Evolutionary conservation across 2,888 invertebrate species (phyloP).

Genomic region (Tiliacea citrago): DNA sequence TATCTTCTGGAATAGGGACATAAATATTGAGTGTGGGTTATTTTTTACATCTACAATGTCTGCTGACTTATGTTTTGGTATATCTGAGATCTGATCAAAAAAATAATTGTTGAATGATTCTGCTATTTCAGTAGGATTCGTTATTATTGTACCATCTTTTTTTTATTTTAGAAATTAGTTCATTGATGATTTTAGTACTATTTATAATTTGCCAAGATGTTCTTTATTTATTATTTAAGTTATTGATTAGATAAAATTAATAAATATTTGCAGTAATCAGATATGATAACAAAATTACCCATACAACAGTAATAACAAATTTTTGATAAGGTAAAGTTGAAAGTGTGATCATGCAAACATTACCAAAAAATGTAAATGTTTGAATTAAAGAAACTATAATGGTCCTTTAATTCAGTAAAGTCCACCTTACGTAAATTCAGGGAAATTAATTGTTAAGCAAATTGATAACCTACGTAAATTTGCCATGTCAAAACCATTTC

Average conservation of each 20-base stretch:
- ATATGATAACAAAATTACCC: conserved; percentile 25
- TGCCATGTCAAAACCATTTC: background rate
- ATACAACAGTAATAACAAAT: background rate
- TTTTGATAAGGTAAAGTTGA: background rate
- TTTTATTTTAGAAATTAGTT: too few relatives aligned
- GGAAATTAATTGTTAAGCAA: background rate
- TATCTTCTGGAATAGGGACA: too few relatives aligned
- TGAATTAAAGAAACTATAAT: background rate
- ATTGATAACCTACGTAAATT: background rate
- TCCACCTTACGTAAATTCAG: background rate
- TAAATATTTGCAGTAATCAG: conserved; percentile 15
- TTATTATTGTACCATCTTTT: too few relatives aligned
- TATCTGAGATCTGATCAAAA: too few relatives aligned
- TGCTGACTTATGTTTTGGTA: too few relatives aligned
- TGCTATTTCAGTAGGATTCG: too few relatives aligned
- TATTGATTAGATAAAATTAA: conserved; percentile 1
- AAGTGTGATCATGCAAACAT: background rate
- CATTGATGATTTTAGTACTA: too few relatives aligned
- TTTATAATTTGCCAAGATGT: too few relatives aligned
- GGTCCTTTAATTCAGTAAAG: background rate
- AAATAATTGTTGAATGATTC: too few relatives aligned
- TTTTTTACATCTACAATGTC: too few relatives aligned
- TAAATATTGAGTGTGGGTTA: too few relatives aligned
- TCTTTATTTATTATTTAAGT: too few relatives aligned
- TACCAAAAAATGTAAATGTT: background rate